These are phyloP conservation scores for Macrobrachium rosenbergii DNA, from an alignment of 1,140 invertebrate genomes.

Conservation along the genomic window DNA sequence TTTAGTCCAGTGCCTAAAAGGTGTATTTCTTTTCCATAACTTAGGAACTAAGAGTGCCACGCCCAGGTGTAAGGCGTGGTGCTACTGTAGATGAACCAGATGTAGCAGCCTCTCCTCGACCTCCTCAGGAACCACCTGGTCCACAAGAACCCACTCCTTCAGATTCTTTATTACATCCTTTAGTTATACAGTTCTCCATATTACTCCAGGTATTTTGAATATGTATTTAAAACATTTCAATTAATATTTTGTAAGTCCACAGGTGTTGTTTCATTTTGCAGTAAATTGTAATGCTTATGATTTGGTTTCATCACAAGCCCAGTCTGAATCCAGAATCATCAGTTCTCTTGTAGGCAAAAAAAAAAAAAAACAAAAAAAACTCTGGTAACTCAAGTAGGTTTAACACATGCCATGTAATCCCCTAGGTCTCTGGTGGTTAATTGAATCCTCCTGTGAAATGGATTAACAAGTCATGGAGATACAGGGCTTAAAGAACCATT, in stretches of 20 bases:
- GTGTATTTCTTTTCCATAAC: not conserved
- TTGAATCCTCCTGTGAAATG: no score
- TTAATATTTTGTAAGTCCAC: not conserved
- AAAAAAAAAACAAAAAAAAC: no score
- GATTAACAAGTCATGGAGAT: no score
- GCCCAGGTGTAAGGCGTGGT: slow-evolving; percentile 62
- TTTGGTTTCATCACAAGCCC: no score
- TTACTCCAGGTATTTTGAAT: slow-evolving; percentile 76
- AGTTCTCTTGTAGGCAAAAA: no score
- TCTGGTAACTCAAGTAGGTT: no score
- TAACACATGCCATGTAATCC: no score
- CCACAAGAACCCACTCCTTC: slow-evolving; percentile 41
- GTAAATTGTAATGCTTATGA: no score
- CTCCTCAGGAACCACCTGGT: slow-evolving; percentile 56
- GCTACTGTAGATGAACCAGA: slow-evolving; percentile 64
- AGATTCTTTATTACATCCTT: slow-evolving; percentile 77
- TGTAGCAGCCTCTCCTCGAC: slow-evolving; percentile 55
- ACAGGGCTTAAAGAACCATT: no score
- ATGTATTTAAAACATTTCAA: not conserved
- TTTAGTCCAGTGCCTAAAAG: not conserved
- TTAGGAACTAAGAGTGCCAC: slow-evolving; percentile 61
- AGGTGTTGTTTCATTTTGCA: no score
- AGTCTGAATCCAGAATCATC: no score
- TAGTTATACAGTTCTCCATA: slow-evolving; percentile 88
- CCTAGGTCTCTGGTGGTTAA: no score